phyloP scores from a whole-genome alignment of 1,140 invertebrate species.

The Ceratosolen fusciceps region DNA sequence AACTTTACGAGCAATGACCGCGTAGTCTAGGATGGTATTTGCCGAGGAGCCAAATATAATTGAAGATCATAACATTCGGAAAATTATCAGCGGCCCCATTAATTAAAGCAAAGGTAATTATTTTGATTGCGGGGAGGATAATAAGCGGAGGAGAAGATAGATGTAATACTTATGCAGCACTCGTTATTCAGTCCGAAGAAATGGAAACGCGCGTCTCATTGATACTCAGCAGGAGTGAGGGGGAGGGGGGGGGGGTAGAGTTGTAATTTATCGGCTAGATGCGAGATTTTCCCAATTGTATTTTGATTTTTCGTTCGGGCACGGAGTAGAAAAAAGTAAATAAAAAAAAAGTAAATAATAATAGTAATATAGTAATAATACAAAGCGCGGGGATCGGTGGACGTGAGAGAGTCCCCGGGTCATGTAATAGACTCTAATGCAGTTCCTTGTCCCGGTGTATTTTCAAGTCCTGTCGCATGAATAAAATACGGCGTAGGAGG shows the following conservation, averaged over 20 bases:
- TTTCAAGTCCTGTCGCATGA: slow-evolving; percentile 51
- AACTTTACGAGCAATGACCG: too few species aligned
- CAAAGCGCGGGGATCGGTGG: not conserved
- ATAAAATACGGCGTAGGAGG: slow-evolving; percentile 62
- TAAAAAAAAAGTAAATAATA: too few species aligned
- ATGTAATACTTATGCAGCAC: too few species aligned
- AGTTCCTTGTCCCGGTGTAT: slow-evolving; percentile 35
- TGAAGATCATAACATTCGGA: too few species aligned
- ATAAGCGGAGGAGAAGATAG: too few species aligned
- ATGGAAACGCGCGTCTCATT: not conserved
- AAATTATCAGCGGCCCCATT: too few species aligned
- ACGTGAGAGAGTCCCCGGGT: slow-evolving; percentile 10
- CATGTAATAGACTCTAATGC: slow-evolving; percentile 38
- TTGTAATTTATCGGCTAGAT: not conserved
- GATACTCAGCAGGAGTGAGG: too few species aligned
- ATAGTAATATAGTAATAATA: not conserved
- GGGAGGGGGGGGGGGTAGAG: too few species aligned
- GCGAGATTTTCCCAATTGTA: too few species aligned
- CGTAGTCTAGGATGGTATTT: too few species aligned
- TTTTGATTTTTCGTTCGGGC: not conserved
- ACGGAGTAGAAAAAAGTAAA: not conserved
- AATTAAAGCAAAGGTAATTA: not conserved
- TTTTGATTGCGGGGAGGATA: not conserved
- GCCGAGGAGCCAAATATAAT: too few species aligned
- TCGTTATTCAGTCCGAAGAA: not conserved